Evolutionary conservation across 2,888 invertebrate genomes (phyloP).

Genomic region (Athripsodes cinereus): DNA sequence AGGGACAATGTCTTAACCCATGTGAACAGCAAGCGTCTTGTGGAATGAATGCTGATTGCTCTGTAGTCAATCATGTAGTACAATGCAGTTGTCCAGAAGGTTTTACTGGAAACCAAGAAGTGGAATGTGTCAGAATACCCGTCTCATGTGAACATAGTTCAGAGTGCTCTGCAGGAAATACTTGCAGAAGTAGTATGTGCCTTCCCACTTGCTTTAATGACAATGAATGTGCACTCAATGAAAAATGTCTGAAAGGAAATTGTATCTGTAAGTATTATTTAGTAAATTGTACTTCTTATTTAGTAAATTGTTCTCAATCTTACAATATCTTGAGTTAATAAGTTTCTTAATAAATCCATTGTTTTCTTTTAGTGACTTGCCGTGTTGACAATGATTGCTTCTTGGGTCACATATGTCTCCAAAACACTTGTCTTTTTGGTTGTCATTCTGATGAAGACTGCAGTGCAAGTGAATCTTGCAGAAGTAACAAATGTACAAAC

Average conservation of each 20-base stretch:
- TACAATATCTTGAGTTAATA: not conserved
- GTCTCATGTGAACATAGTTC: conserved; percentile 62
- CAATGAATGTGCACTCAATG: conserved; percentile 82
- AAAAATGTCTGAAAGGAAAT: conserved; percentile 75
- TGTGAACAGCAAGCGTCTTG: conserved; percentile 71
- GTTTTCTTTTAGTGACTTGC: conserved; percentile 62
- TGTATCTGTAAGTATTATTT: conserved; percentile 63
- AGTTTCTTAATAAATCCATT: not conserved
- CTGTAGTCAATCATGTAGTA: conserved; percentile 63
- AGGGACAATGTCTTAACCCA: conserved; percentile 76
- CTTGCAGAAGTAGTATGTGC: conserved; percentile 79
- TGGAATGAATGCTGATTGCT: conserved; percentile 78
- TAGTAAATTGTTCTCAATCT: not conserved
- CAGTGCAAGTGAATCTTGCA: conserved; percentile 75
- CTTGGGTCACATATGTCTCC: conserved; percentile 82
- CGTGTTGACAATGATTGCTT: conserved; percentile 89
- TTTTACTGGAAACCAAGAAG: conserved; percentile 77
- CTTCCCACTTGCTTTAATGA: conserved; percentile 69
- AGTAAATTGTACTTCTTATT: conserved; percentile 1
- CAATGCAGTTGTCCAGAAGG: conserved; percentile 78
- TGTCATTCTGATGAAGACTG: conserved; percentile 86
- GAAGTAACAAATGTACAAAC: conserved; percentile 72
- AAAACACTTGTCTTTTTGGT: conserved; percentile 79
- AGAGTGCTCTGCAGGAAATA: conserved; percentile 66
- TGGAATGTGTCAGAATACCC: conserved; percentile 82